These are phyloP conservation scores for Muscicapa comitata DNA, from an alignment of 2,797 vertebrate genomes.

Conservation along the genomic window DNA sequence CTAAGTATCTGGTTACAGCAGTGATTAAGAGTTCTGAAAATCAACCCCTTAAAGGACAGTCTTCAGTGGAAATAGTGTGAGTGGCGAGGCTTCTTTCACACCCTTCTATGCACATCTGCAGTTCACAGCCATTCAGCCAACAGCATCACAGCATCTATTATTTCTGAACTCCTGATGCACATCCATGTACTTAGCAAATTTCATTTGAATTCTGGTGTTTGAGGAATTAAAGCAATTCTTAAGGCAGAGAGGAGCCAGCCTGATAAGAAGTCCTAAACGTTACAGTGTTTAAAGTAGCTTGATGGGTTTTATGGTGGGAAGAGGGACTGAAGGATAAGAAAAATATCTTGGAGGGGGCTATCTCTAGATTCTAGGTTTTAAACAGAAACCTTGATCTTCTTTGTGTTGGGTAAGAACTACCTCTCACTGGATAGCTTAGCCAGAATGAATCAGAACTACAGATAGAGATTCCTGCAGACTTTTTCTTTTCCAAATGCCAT, in stretches of 20 bases:
- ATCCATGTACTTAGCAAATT: background rate
- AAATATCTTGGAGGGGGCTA: background rate
- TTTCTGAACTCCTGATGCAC: background rate
- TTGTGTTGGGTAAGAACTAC: background rate
- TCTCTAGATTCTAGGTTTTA: background rate
- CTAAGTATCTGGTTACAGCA: conserved; percentile 51
- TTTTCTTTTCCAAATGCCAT: background rate
- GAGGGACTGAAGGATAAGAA: background rate
- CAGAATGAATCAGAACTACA: background rate
- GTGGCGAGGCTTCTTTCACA: background rate
- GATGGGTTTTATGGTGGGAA: background rate
- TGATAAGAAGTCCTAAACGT: background rate
- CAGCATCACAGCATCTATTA: background rate
- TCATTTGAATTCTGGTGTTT: background rate
- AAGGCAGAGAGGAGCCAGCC: background rate
- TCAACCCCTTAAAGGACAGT: background rate
- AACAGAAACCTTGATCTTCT: background rate
- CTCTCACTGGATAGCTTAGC: background rate
- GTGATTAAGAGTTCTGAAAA: conserved; percentile 46
- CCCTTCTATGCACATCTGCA: background rate
- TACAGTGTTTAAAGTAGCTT: background rate
- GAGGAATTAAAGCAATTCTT: background rate
- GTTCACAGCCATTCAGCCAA: background rate
- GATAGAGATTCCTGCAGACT: background rate
- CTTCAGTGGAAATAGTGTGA: background rate